Base-by-base conservation (phyloP, 1,140 invertebrate genomes). In the Aphidius gifuensis region DNA sequence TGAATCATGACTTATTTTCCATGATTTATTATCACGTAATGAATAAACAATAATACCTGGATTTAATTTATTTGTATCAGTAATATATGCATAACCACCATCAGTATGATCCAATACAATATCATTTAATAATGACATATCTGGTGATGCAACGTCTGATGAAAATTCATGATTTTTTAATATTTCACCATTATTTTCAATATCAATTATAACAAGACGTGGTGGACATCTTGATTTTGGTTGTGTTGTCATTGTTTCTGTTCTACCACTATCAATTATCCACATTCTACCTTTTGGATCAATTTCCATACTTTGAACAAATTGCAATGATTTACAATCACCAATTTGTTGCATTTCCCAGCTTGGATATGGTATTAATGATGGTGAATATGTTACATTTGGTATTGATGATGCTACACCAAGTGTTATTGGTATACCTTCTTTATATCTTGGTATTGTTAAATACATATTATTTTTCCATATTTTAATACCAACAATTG, bases 21-120 rank as follows among this genome's bases (percentile, higher is more conserved):
- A 90, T 3, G 87, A 84, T 39, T 82, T 84, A 54, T 85, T 83
- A 58, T 86, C 82, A 50, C 71, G 72, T 23, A 83, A 74, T 1
- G 85, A 85, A 71, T 85, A 90, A 1, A 90, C 86, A 48, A 91
- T 86, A 32, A 91, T 84, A n/a, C 86, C 87, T 0, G 88, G 87
- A 73, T 90, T 86, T 0, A 80, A 73, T 0, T 76, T 80, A 62
- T 84, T 85, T 63, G 83, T 86, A 68, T 90, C 89, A 0, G 86
- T 87, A 6, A 90, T 89, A 66, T 89, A 90, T 4, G 88, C 88
- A 65, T 82, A 84, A 32, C 85, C 85, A 56, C 85, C 86, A 63
- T 86, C 83, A 38, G 85, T 81, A 69, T 88, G 86, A 68, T 90
- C 87, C 7, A 90, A 69, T 0, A 89, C 88, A 6, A 90, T 81